These are phyloP conservation scores for Bubo bubo DNA, from an alignment of 2,113 vertebrate species.

Conservation along the genomic window DNA sequence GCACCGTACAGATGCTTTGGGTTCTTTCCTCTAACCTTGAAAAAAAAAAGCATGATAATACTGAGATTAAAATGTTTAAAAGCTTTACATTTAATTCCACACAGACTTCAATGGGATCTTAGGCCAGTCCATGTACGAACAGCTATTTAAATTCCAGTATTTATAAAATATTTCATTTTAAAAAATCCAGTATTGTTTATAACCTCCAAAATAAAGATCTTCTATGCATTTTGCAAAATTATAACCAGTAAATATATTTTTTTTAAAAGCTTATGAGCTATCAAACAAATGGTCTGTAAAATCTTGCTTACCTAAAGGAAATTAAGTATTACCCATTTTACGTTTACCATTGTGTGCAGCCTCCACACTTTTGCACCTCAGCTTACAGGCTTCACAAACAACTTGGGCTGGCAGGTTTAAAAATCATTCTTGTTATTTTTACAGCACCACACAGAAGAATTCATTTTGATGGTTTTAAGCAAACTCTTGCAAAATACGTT, in stretches of 20 bases:
- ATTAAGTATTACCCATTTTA: neutral
- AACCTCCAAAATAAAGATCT: neutral
- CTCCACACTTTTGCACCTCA: neutral
- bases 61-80: neutral
- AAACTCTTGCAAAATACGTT: neutral
- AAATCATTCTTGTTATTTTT: neutral
- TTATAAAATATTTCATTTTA: neutral
- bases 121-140: neutral
- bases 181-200: neutral
- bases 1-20: fast-evolving
- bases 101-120: neutral
- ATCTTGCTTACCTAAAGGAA: neutral
- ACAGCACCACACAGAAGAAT: neutral
- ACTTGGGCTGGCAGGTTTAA: neutral
- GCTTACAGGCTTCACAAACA: neutral
- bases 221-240: neutral
- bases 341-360: neutral
- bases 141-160: neutral
- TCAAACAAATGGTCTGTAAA: neutral
- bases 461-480: neutral
- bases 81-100: neutral
- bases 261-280: neutral
- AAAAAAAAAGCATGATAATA: neutral
- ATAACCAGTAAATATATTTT: neutral
- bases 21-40: neutral